phyloP scores from a whole-genome alignment of 2,797 vertebrate species.

The Rhinichthys osculus region DNA sequence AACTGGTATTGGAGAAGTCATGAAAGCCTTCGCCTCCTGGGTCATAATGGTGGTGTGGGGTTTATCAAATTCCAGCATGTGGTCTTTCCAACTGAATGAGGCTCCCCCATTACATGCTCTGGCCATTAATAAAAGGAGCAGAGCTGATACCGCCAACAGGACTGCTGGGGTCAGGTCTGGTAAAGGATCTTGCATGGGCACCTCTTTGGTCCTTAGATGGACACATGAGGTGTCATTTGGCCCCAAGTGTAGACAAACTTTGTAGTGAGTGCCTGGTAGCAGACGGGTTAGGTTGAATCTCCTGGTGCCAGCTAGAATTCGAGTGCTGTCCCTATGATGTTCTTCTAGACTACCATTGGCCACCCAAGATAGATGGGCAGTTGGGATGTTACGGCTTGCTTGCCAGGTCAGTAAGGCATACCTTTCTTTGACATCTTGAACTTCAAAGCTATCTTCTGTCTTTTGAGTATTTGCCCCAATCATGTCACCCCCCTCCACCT shows the following conservation, averaged over 20 bases:
- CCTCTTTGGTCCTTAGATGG: conserved; percentile 88
- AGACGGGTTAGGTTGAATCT: conserved; percentile 92
- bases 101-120: conserved; percentile 70
- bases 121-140: conserved; percentile 79
- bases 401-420: conserved; percentile 88
- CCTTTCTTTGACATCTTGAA: conserved; percentile 81
- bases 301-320: conserved; percentile 87
- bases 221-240: conserved; percentile 82
- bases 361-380: conserved; percentile 91
- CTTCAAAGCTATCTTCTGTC: conserved; percentile 61
- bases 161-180: conserved; percentile 75
- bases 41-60: conserved; percentile 59
- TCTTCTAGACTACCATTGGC: conserved; percentile 70
- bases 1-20: conserved; percentile 53
- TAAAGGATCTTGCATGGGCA: conserved; percentile 62
- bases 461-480: conserved; percentile 39
- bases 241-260: conserved; percentile 87
- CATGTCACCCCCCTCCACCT: conserved; percentile 68
- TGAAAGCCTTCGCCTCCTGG: conserved; percentile 68
- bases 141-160: conserved; percentile 75
- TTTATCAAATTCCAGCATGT: conserved; percentile 62
- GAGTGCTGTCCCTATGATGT: conserved; percentile 74
- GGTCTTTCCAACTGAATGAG: conserved; percentile 52
- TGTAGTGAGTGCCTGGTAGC: conserved; percentile 87
- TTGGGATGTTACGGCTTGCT: conserved; percentile 82